Base-by-base conservation (phyloP, 2,113 vertebrate species). In the Dipodomys merriami region DNA sequence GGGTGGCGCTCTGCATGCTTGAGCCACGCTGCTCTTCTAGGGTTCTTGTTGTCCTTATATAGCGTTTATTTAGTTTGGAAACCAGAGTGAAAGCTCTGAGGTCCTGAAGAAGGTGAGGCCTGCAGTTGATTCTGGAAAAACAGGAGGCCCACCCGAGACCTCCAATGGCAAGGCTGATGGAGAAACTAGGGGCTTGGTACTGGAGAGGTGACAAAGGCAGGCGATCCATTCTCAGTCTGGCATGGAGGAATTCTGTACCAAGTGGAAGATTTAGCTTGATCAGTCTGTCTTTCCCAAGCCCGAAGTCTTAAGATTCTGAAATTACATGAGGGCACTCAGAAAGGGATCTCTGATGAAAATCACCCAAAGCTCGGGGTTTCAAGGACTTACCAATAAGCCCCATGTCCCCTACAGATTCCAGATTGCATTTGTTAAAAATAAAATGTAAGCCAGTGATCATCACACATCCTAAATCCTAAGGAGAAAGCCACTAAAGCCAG, bases 111-210 rank as follows among this genome's bases (percentile, higher is more conserved):
- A 15, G 6, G 29, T 67, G 77, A 71, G 30, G 33, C 3, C 22
- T 10, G 15, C 30, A 1, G 11, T 39, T 22, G 29, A n/a, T 91
- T 72, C 64, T 65, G 18, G 6, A 53, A 76, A 35, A 30, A 7
- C 57, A 65, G 23, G 83, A 67, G 25, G 23, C n/a, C 67, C 46
- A 6, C 5, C 1, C 0, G 25, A 46, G 25, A 53, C 16, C 18
- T 9, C 1, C 1, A 44, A 5, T 25, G 0, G 16, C 30, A 22
- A 33, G n/a, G 22, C 1, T 29, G 0, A 33, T 39, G 20, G 9
- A 27, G 12, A 9, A 65, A 30, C 18, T 33, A 3, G 2, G 15
- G 69, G 20, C 12, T 53, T 53, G 6, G 29, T 30, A 25, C 44
- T 77, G 53, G 53, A 57, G 53, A 57, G 12, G 53, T 57, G 53